Base-by-base conservation (phyloP, 2,888 invertebrate genomes). In the Pseudococcus jackbeardsleyi region DNA sequence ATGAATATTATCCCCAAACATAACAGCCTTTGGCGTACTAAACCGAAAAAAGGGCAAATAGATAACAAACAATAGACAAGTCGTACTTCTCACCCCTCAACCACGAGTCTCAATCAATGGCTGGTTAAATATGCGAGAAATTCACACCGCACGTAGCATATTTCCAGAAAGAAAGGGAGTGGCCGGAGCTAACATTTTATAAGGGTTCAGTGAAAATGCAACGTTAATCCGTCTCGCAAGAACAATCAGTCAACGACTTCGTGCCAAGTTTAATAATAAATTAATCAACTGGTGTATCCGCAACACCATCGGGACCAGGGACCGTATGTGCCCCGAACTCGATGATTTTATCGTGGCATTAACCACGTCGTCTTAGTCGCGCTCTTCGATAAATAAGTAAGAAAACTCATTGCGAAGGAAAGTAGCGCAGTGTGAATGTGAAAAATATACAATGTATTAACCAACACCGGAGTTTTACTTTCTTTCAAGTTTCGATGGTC, bases 201-300 rank as follows among this genome's bases (percentile, higher is more conserved):
- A 15, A 50, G 15, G 50, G 50, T 15, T 12, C 15, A 50, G 50
- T n/a, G 26, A 72, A 72, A 8, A 72, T 72, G 72, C 72, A 72
- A 22, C 22, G 64, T 72, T 72, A 72, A 72, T 72, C 72, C 72
- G 33, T 72, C 72, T 72, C 72, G 72, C 72, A 72, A 72, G 72
- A 72, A 72, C 72, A 72, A 72, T 72, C 72, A 72, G 33, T 72
- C 72, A 72, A 72, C 72, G 72, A 72, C 72, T 72, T 33, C 9
- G 33, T 26, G 72, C 26, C 33, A 72, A 72, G 72, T 72, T 72
- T 72, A 72, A 72, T 72, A 72, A 72, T 72, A 72, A 72, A 72
- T 72, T 72, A 72, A 72, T 72, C 72, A 72, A 72, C 64, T 59
- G 15, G 59, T 68, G 5, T 1, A 68, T 26, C 68, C 72, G 72